Conservation (phyloP, 2,113 vertebrate species). For the Pteropus alecto region DNA sequence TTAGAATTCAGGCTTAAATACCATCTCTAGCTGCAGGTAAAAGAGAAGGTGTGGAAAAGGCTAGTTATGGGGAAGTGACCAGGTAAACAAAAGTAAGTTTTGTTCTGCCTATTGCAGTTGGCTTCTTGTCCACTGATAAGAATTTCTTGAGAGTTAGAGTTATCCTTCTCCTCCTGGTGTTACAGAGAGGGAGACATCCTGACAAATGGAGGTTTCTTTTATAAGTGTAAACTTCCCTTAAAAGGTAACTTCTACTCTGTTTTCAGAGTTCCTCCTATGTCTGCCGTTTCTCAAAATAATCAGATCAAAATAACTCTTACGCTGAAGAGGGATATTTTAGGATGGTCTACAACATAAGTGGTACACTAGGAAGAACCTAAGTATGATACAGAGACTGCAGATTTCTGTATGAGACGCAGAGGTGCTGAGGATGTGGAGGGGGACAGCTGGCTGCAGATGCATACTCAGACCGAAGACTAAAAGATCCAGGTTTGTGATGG, state of each 20-base stretch:
- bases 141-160: background rate
- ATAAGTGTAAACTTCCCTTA: background rate
- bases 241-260: background rate
- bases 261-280: background rate
- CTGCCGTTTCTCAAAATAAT: background rate
- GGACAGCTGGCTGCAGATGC: background rate
- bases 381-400: background rate
- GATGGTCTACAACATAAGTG: background rate
- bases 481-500: background rate
- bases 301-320: background rate
- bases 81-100: background rate
- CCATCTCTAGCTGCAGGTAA: background rate
- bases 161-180: background rate
- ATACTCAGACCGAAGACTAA: background rate
- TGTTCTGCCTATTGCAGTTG: background rate
- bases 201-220: background rate
- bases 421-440: background rate
- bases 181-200: background rate
- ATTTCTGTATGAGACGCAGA: background rate
- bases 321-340: background rate
- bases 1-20: background rate
- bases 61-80: background rate
- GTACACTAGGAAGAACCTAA: background rate
- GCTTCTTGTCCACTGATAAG: background rate
- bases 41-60: background rate